phyloP scores from a whole-genome alignment of 2,797 vertebrate species.

The Propithecus deckenii region DNA sequence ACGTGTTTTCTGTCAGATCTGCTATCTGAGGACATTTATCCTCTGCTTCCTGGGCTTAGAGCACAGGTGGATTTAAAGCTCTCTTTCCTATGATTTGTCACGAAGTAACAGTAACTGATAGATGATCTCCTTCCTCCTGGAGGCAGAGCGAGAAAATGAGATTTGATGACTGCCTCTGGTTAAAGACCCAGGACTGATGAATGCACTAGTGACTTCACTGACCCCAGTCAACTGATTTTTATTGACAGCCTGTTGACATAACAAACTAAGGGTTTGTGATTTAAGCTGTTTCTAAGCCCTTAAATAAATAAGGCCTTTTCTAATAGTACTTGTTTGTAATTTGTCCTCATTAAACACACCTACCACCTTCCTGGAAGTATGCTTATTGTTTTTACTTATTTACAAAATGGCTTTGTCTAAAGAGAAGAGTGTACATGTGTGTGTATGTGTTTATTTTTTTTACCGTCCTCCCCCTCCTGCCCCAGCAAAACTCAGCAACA shows the following conservation, averaged over 20 bases:
- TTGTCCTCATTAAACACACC: slow-evolving; percentile 52
- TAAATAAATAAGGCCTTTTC: slow-evolving; percentile 46
- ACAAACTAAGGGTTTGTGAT: slow-evolving; percentile 50
- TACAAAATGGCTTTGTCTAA: neutral
- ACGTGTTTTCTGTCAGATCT: slow-evolving; percentile 21
- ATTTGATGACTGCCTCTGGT: slow-evolving; percentile 71
- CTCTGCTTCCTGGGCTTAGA: neutral
- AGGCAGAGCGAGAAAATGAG: slow-evolving; percentile 73
- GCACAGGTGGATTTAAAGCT: slow-evolving; percentile 14
- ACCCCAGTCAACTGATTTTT: slow-evolving; percentile 50
- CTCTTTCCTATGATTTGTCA: slow-evolving; percentile 18
- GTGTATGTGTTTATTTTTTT: neutral
- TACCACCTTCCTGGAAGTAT: neutral
- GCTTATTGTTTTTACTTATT: neutral
- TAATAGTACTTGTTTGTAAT: slow-evolving; percentile 32
- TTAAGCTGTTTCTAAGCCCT: slow-evolving; percentile 33
- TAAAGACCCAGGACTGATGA: slow-evolving; percentile 72
- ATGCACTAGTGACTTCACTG: neutral
- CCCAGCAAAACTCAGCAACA: neutral
- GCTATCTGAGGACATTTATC: slow-evolving; percentile 8
- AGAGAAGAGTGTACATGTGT: neutral
- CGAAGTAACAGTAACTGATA: slow-evolving; percentile 37
- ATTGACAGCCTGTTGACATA: slow-evolving; percentile 56
- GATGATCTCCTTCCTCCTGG: slow-evolving; percentile 19
- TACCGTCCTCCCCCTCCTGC: neutral